phyloP scores from a whole-genome alignment of 2,113 vertebrate genomes.

The Tautogolabrus adspersus region DNA sequence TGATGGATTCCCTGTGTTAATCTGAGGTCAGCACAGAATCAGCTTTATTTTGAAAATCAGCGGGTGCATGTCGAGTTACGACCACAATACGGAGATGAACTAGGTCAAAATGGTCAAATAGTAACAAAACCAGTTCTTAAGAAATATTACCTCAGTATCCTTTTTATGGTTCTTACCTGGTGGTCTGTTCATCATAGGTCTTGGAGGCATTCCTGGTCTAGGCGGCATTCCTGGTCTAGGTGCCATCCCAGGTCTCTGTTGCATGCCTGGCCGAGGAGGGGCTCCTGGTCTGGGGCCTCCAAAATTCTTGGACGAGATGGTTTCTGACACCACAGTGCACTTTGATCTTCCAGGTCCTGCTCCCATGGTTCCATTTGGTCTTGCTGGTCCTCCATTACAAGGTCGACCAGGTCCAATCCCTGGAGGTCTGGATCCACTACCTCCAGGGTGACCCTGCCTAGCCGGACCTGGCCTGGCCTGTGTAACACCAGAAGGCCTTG shows the following conservation, averaged over 20 bases:
- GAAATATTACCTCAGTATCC: background rate
- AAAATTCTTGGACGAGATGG: slow-evolving; percentile 95
- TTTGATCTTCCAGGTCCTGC: slow-evolving; percentile 84
- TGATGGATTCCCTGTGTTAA: too few relatives aligned
- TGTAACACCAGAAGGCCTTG: slow-evolving; percentile 46
- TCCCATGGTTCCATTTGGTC: slow-evolving; percentile 66
- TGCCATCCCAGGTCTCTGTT: slow-evolving; percentile 70
- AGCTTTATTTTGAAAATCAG: too few relatives aligned
- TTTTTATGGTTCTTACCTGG: slow-evolving; percentile 66
- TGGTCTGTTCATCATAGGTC: slow-evolving; percentile 82
- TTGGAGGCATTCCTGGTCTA: slow-evolving; percentile 27
- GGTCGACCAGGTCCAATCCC: slow-evolving; percentile 68
- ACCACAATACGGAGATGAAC: too few relatives aligned
- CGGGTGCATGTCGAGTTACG: too few relatives aligned
- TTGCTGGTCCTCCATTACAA: slow-evolving; percentile 48
- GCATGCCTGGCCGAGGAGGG: slow-evolving; percentile 65
- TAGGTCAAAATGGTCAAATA: too few relatives aligned
- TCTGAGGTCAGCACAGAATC: too few relatives aligned
- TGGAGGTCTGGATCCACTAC: slow-evolving; percentile 48
- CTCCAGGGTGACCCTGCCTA: slow-evolving; percentile 43
- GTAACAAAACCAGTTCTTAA: background rate
- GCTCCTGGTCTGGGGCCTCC: slow-evolving; percentile 66
- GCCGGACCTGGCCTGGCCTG: slow-evolving; percentile 56
- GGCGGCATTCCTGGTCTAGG: slow-evolving; percentile 65
- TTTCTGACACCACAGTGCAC: slow-evolving; percentile 96